Conservation (phyloP, 2,888 invertebrate species). For the Melinaea marsaeus region DNA sequence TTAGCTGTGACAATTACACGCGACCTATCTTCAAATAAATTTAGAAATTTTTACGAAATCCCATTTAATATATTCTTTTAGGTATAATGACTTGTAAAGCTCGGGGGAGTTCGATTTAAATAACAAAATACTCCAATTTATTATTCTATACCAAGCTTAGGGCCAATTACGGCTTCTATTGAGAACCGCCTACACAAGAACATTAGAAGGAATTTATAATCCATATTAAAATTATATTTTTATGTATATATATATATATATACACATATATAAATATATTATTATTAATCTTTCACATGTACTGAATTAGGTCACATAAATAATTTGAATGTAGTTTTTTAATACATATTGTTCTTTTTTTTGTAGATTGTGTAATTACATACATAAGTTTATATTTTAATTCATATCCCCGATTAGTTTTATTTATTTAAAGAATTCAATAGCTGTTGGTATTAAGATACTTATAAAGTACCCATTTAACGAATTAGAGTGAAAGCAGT, state of each 20-base stretch:
- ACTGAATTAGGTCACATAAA: not conserved
- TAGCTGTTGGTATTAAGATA: no score
- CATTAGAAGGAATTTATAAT: conserved; percentile 5
- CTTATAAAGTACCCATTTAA: not conserved
- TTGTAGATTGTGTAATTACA: no score
- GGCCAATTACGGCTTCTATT: conserved; percentile 28
- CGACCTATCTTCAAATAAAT: no score
- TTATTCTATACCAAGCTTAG: conserved; percentile 29
- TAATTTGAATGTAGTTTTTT: not conserved
- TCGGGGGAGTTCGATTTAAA: conserved; percentile 30
- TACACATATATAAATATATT: not conserved
- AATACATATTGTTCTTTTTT: no score
- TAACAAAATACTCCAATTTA: conserved; percentile 34
- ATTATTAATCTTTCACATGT: conserved; percentile 2
- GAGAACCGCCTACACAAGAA: conserved; percentile 7
- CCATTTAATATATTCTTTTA: not conserved
- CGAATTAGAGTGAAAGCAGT: conserved; percentile 12
- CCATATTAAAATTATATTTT: conserved; percentile 1
- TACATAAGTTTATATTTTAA: no score
- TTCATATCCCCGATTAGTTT: no score
- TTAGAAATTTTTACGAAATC: no score
- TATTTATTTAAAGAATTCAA: no score
- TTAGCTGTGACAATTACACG: no score
- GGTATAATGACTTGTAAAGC: conserved; percentile 10
- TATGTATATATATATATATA: not conserved